Evolutionary conservation across 2,888 invertebrate species (phyloP).

Genomic region (Hyalella azteca): DNA sequence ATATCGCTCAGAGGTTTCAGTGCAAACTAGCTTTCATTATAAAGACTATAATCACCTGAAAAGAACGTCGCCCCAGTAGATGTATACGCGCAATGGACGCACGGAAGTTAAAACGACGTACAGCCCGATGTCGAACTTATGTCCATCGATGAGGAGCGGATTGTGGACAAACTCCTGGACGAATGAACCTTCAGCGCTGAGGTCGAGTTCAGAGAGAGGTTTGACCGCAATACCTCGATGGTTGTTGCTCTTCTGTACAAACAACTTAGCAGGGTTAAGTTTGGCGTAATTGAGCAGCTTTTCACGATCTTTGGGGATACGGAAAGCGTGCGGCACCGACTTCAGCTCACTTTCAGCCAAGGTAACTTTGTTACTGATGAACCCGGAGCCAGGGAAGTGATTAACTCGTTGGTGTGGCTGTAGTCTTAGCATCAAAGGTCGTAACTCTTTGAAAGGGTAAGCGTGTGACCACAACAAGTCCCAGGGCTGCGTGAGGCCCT

Average conservation of each 20-base stretch:
- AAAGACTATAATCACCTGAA: constrained; percentile 80
- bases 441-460: constrained; percentile 78
- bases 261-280: constrained; percentile 73
- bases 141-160: constrained; percentile 87
- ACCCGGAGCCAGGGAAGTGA: constrained; percentile 93
- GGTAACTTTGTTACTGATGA: constrained; percentile 88
- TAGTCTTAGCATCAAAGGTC: constrained; percentile 60
- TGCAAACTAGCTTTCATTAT: no score
- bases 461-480: constrained; percentile 92
- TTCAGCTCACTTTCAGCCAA: constrained; percentile 79
- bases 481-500: constrained; percentile 69
- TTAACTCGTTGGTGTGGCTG: constrained; percentile 70
- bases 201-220: constrained; percentile 73
- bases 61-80: constrained; percentile 86
- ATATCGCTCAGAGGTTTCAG: no score
- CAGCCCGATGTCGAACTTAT: constrained; percentile 96
- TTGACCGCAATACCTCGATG: constrained; percentile 86
- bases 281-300: constrained; percentile 73
- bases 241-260: constrained; percentile 90
- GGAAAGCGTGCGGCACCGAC: constrained; percentile 87
- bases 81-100: constrained; percentile 86
- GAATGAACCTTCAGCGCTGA: constrained; percentile 76
- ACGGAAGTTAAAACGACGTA: constrained; percentile 91
- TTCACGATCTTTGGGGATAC: constrained; percentile 76
- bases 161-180: constrained; percentile 88